Evolutionary conservation across 2,797 vertebrate genomes (phyloP).

Genomic region (Hemitrygon akajei): DNA sequence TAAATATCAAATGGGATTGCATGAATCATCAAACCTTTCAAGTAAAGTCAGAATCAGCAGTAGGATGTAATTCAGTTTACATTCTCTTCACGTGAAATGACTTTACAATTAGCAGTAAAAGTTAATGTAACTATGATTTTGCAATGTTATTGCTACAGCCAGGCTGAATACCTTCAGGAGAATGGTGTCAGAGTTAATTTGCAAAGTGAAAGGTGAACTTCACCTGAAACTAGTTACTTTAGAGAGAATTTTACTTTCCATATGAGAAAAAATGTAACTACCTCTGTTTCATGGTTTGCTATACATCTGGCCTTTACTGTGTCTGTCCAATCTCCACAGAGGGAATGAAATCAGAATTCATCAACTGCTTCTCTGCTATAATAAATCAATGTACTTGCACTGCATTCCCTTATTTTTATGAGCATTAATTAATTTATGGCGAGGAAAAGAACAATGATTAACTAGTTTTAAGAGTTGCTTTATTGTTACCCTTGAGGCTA

Average conservation of each 20-base stretch:
- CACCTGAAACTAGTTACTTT: background rate
- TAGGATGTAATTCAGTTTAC: background rate
- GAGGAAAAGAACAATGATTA: background rate
- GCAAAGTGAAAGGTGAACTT: background rate
- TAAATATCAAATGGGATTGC: background rate
- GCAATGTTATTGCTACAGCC: background rate
- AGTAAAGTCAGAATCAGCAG: background rate
- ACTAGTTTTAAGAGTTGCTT: background rate
- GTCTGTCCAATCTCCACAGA: background rate
- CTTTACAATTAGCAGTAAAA: background rate
- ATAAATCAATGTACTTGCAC: background rate
- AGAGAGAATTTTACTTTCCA: background rate
- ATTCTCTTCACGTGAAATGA: background rate
- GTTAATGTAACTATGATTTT: background rate
- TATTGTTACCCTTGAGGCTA: background rate
- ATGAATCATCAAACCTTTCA: constrained; percentile 15
- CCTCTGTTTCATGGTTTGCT: background rate
- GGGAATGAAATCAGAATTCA: background rate
- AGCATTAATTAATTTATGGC: background rate
- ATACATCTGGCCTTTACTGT: background rate
- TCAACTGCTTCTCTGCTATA: background rate
- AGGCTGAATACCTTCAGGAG: background rate
- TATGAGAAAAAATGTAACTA: background rate
- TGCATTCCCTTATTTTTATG: background rate
- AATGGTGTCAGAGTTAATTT: background rate